phyloP scores from a whole-genome alignment of 1,140 invertebrate genomes.

The Hormaphis cornu region DNA sequence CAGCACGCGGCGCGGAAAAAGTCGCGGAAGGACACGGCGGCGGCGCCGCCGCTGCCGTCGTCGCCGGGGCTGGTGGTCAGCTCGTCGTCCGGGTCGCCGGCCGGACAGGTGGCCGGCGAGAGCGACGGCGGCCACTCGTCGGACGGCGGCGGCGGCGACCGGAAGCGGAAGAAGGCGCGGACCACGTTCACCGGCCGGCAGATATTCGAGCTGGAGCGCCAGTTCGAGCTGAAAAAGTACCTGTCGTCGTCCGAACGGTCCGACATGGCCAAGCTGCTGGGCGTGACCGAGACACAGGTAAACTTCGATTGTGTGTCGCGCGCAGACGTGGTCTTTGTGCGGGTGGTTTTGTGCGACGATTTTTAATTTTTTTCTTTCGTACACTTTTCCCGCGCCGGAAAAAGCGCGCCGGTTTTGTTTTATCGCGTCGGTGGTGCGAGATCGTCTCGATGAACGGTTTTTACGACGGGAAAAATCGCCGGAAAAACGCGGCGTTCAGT shows the following conservation, averaged over 20 bases:
- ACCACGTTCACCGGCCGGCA: slow-evolving; percentile 91
- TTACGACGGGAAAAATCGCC: too few species aligned
- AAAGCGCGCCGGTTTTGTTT: too few species aligned
- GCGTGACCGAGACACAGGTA: slow-evolving; percentile 93
- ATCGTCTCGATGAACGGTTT: too few species aligned
- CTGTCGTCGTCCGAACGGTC: slow-evolving; percentile 87
- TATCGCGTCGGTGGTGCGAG: too few species aligned
- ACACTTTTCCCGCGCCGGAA: too few species aligned
- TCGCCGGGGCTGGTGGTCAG: slow-evolving; percentile 17
- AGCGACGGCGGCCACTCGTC: slow-evolving; percentile 35
- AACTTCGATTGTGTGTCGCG: too few species aligned
- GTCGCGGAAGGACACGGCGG: slow-evolving; percentile 1
- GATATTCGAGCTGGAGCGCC: slow-evolving; percentile 91
- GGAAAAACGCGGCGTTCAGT: too few species aligned
- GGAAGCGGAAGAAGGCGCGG: slow-evolving; percentile 85
- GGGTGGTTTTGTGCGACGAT: too few species aligned
- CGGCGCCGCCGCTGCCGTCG: neutral
- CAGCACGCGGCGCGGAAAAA: neutral
- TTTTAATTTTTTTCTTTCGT: too few species aligned
- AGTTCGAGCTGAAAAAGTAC: slow-evolving; percentile 94
- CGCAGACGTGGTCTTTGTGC: too few species aligned
- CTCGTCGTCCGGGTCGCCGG: slow-evolving; percentile 26
- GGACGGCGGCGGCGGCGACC: slow-evolving; percentile 52
- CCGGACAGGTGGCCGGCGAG: slow-evolving; percentile 24
- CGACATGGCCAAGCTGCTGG: slow-evolving; percentile 85